These are phyloP conservation scores for Rhinoraja longicauda DNA, from an alignment of 2,797 vertebrate species.

Conservation along the genomic window DNA sequence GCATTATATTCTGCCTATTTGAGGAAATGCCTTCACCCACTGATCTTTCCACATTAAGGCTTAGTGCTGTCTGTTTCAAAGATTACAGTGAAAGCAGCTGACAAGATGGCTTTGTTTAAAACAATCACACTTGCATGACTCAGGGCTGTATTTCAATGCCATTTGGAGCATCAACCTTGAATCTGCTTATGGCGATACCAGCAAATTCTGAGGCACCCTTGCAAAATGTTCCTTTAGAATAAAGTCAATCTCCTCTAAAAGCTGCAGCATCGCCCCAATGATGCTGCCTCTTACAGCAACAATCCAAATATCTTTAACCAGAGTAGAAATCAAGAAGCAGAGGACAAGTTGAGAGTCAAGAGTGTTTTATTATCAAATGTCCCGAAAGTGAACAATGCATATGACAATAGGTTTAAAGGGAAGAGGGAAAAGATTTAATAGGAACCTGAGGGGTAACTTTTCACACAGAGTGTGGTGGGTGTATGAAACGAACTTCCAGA, in stretches of 20 bases:
- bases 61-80: neutral
- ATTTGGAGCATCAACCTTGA: neutral
- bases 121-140: neutral
- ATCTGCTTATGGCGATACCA: neutral
- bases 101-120: neutral
- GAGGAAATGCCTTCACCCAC: neutral
- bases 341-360: too few species aligned
- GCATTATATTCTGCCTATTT: neutral
- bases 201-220: neutral
- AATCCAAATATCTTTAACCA: too few species aligned
- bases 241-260: neutral
- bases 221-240: neutral
- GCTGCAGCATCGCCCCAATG: neutral
- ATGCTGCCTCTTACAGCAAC: too few species aligned
- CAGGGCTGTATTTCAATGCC: neutral
- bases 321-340: too few species aligned
- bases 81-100: neutral
- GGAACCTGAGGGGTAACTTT: too few species aligned
- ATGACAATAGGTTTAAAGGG: too few species aligned
- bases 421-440: too few species aligned
- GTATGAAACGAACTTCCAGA: too few species aligned
- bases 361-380: too few species aligned
- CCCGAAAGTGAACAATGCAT: too few species aligned
- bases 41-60: neutral
- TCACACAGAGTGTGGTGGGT: too few species aligned